Conservation (phyloP, 2,113 vertebrate species). For the Calyptomena viridis region DNA sequence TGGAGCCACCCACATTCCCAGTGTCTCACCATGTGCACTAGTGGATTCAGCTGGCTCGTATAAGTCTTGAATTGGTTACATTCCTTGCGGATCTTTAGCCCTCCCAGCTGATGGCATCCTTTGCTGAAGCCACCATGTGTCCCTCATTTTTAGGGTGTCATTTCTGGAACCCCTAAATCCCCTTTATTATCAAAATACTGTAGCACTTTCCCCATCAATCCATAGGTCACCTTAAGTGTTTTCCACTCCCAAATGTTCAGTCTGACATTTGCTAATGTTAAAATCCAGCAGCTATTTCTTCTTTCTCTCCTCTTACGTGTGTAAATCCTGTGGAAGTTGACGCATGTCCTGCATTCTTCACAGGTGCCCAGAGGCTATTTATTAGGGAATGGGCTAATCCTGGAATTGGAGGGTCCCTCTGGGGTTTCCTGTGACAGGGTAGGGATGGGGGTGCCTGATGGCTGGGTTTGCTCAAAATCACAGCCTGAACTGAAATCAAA, state of each 20-base stretch:
- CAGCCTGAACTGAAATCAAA: background rate
- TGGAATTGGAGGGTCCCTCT: background rate
- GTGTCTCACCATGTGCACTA: fast-evolving
- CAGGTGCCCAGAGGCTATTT: background rate
- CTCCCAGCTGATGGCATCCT: background rate
- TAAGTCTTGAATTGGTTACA: background rate
- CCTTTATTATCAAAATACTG: background rate
- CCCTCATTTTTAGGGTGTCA: background rate
- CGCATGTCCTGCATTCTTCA: background rate
- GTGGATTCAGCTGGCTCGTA: background rate
- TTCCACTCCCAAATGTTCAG: background rate
- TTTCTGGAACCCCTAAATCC: background rate
- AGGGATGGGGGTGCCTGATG: background rate
- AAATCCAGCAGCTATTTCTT: conserved; percentile 5
- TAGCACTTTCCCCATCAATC: background rate
- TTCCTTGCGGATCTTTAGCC: background rate
- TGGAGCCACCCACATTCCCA: fast-evolving
- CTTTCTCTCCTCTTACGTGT: background rate
- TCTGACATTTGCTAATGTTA: background rate
- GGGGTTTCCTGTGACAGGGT: background rate
- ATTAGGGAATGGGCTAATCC: background rate
- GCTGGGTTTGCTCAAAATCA: background rate
- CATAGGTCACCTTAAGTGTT: background rate
- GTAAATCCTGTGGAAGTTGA: background rate
- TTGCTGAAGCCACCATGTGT: background rate